Conservation (phyloP, 2,797 vertebrate genomes). For the Tadarida brasiliensis region DNA sequence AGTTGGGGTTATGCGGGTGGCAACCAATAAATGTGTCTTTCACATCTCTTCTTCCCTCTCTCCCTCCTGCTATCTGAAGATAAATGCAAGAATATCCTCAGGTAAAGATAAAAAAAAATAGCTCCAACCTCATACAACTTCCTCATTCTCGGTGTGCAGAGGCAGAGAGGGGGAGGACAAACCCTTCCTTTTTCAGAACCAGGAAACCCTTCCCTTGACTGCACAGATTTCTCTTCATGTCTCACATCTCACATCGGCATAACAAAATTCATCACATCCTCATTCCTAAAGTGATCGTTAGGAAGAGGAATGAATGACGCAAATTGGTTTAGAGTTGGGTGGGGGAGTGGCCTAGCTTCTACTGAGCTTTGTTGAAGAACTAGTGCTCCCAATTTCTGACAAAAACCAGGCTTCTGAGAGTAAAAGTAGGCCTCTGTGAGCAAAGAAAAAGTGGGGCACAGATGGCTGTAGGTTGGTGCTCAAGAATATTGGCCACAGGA, state of each 20-base stretch:
- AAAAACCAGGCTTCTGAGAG: background rate
- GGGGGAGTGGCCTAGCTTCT: background rate
- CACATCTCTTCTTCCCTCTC: too few species aligned
- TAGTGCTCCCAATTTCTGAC: background rate
- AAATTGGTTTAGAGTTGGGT: background rate
- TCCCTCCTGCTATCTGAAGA: too few species aligned
- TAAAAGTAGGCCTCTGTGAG: slow-evolving; percentile 32
- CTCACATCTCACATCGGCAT: background rate
- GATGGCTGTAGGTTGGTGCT: background rate
- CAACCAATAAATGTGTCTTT: too few species aligned
- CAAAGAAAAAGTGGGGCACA: background rate
- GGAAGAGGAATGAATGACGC: background rate
- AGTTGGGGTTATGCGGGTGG: too few species aligned
- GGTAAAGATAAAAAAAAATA: too few species aligned
- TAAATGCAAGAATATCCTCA: too few species aligned
- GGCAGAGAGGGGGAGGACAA: background rate
- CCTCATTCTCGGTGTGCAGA: background rate
- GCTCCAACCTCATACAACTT: background rate
- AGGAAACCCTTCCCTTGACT: background rate
- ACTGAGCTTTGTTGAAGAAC: background rate
- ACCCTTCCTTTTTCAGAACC: slow-evolving; percentile 34
- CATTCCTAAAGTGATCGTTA: background rate
- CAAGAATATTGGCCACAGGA: background rate
- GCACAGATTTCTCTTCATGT: background rate
- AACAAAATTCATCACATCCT: background rate